These are phyloP conservation scores for Oncorhynchus masou DNA, from an alignment of 2,113 vertebrate species.

Conservation along the genomic window DNA sequence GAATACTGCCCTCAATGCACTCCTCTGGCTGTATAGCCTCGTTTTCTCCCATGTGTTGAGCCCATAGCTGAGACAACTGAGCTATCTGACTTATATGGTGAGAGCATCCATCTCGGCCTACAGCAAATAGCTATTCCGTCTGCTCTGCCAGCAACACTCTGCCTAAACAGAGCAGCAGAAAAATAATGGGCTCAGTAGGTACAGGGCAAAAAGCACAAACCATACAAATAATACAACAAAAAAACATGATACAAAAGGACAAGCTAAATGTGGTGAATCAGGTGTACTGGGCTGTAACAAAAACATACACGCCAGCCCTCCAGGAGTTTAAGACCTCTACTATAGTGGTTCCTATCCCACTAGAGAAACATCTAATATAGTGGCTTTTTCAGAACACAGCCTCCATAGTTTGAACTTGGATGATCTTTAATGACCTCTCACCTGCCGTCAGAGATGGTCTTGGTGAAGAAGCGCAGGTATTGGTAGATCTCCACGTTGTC, in stretches of 20 bases:
- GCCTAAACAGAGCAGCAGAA: not conserved
- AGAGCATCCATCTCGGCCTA: conserved; percentile 13
- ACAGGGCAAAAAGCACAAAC: too few relatives aligned
- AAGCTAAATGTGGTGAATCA: too few relatives aligned
- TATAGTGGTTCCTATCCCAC: too few relatives aligned
- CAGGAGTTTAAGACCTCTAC: too few relatives aligned
- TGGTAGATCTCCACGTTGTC: conserved; percentile 87
- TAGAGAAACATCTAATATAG: too few relatives aligned
- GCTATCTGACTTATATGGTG: conserved; percentile 39
- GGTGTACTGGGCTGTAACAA: too few relatives aligned
- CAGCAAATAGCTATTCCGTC: conserved; percentile 32
- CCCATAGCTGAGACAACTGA: conserved; percentile 4
- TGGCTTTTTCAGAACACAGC: not conserved
- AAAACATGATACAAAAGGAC: too few relatives aligned
- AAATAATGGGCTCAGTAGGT: not conserved
- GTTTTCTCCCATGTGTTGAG: not conserved
- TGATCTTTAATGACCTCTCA: conserved; percentile 55
- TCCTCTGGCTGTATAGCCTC: not conserved
- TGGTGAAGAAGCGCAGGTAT: conserved; percentile 89
- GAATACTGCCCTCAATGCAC: too few relatives aligned
- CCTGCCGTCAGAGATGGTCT: conserved; percentile 85
- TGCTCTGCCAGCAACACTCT: not conserved
- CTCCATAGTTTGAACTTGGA: not conserved
- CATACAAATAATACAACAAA: too few relatives aligned
- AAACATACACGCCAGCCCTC: too few relatives aligned